These are phyloP conservation scores for Callithrix jacchus DNA, from an alignment of 2,113 vertebrate species.

Conservation along the genomic window DNA sequence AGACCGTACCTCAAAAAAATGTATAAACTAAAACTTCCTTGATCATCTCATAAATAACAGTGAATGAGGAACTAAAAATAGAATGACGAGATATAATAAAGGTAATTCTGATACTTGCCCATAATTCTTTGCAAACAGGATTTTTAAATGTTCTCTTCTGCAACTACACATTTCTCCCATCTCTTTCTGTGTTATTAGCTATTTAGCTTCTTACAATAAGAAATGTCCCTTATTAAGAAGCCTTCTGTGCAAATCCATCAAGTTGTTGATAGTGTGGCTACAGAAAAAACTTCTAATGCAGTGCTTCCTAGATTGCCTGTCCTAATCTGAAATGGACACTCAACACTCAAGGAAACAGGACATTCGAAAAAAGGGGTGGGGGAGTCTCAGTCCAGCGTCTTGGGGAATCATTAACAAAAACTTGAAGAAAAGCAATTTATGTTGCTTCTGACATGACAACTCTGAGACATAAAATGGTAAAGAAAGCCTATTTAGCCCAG, in stretches of 20 bases:
- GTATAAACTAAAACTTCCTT: not conserved
- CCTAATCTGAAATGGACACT: not conserved
- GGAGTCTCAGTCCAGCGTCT: not conserved
- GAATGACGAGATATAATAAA: not conserved
- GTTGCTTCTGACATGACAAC: not conserved
- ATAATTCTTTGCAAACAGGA: not conserved
- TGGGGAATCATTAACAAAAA: not conserved
- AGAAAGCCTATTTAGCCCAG: not conserved
- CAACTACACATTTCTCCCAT: not conserved
- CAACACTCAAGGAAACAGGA: not conserved
- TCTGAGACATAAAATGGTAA: fast-evolving
- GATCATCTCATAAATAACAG: not conserved
- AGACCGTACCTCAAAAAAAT: no score
- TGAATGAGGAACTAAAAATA: not conserved
- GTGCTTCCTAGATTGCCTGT: not conserved
- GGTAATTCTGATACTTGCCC: not conserved
- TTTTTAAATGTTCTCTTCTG: not conserved
- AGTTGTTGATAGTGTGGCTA: not conserved
- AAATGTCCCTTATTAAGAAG: not conserved
- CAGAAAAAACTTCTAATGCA: not conserved
- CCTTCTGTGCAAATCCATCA: not conserved
- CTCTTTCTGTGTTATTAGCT: not conserved
- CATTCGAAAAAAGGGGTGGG: no score
- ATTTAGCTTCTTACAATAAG: not conserved
- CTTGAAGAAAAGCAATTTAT: not conserved